Evolutionary conservation across 2,888 invertebrate genomes (phyloP).

Genomic region (Malacosoma neustria): DNA sequence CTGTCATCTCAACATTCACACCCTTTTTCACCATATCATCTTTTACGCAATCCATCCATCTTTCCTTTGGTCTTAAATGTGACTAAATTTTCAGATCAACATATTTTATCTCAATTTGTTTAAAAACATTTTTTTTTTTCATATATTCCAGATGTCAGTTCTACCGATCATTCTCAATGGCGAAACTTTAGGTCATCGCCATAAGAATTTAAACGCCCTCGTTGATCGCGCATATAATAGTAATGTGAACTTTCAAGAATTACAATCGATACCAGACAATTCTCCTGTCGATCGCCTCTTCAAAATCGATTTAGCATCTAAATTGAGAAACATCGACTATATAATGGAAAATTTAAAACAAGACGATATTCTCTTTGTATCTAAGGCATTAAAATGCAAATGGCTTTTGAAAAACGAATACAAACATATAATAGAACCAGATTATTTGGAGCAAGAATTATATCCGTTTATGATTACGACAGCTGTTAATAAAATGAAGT

Average conservation of each 20-base stretch:
- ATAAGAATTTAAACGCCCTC: constrained; percentile 16
- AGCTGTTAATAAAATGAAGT: constrained; percentile 16
- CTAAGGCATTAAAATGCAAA: constrained; percentile 15
- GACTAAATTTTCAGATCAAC: no score
- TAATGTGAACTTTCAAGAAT: constrained; percentile 4
- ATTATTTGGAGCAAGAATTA: constrained; percentile 13
- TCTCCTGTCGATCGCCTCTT: constrained; percentile 16
- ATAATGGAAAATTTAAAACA: constrained; percentile 13
- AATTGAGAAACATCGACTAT: constrained; percentile 11
- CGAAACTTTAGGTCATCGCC: constrained; percentile 22
- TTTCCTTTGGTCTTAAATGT: no score
- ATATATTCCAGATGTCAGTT: background rate
- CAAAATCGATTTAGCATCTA: constrained; percentile 17
- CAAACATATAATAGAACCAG: constrained; percentile 13
- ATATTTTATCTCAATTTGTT: no score
- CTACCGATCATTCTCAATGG: constrained; percentile 9
- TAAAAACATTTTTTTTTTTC: no score
- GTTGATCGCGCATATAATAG: constrained; percentile 9
- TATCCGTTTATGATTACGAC: constrained; percentile 17
- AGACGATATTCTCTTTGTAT: constrained; percentile 18
- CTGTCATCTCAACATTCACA: no score
- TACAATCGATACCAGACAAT: constrained; percentile 8
- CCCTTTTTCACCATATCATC: no score
- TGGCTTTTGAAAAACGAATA: constrained; percentile 16
- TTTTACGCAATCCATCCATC: no score